Percentiles rank a stretch among this genome's conserved stretches.
These are phyloP conservation scores for Laterallus jamaicensis DNA, from an alignment of 2,113 vertebrate species.

Conservation along the genomic window DNA sequence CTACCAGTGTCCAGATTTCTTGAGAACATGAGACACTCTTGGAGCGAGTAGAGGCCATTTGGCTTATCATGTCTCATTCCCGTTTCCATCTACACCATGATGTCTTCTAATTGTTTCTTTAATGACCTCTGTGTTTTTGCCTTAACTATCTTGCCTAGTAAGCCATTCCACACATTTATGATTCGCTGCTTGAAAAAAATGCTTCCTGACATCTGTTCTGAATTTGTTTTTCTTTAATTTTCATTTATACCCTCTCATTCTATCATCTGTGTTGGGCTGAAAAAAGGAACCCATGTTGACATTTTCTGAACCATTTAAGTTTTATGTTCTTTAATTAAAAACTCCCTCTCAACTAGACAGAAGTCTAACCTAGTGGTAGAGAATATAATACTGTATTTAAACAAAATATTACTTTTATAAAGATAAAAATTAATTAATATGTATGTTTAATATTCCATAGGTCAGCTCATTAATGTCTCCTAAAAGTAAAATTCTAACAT, in stretches of 20 bases:
- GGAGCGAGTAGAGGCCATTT: neutral
- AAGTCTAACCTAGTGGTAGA: slow-evolving; percentile 64
- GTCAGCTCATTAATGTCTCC: neutral
- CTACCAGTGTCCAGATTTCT: neutral
- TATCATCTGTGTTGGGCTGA: slow-evolving; percentile 80
- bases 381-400: neutral
- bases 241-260: slow-evolving; percentile 80
- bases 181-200: slow-evolving; percentile 68
- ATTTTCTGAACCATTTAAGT: slow-evolving; percentile 79
- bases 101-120: slow-evolving; percentile 69
- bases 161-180: slow-evolving; percentile 75
- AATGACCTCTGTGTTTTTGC: slow-evolving; percentile 65
- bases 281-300: slow-evolving; percentile 81
- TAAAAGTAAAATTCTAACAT: neutral
- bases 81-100: slow-evolving; percentile 52
- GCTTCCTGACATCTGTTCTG: slow-evolving; percentile 80
- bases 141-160: slow-evolving; percentile 72
- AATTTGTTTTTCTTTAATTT: slow-evolving; percentile 83
- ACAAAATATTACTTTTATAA: neutral
- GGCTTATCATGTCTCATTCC: slow-evolving; percentile 12
- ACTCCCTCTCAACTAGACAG: slow-evolving; percentile 57
- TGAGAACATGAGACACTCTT: neutral
- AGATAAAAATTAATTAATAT: neutral
- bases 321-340: slow-evolving; percentile 81
- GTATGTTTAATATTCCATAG: neutral